Evolutionary conservation across 2,888 invertebrate genomes (phyloP), one percentile per base, ranked within the genome.

Genomic region (Fabriciana adippe): DNA sequence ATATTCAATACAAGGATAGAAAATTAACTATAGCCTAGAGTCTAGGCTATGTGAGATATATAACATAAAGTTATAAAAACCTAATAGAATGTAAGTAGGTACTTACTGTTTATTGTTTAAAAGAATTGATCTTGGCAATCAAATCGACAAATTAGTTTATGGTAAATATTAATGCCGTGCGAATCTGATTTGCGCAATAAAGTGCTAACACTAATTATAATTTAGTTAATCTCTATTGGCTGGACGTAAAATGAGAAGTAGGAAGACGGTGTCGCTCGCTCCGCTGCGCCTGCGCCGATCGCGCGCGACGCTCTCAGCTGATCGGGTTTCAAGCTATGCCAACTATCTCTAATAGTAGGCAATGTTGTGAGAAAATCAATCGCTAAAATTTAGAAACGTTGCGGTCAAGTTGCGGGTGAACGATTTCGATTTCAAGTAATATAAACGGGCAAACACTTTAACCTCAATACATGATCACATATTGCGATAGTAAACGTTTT

Each of bases 161-260:
- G 6, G 13, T 16, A 31, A 35, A 35, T 47, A 55, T 18, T 48
- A 1, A 4, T 41, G 35, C 35, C 1, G n/a, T 11, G 35, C 15
- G 35, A 47, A 51, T 16, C 16, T 16, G 26, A 31, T 60, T 79
- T 78, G 78, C 73, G 79, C 77, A 84, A 82, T 75, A 79, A 75
- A 75, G 78, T 81, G 80, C 81, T 84, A 85, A 84, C 77, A 76
- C 74, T 79, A 80, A 82, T 86, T 83, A 84, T 81, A 84, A 83
- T 86, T 82, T 84, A 78, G 80, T 83, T 80, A 83, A 82, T 84
- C 84, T 85, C 80, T 82, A 82, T 85, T 85, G 83, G 86, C 81
- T 75, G 76, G 69, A 74, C 80, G 90, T 90, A 91, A 90, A 82
- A 75, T 81, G 89, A 90, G 88, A 89, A 87, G 86, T 85, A 90